phyloP scores from a whole-genome alignment of 1,140 invertebrate species.

The Thereuonema tuberculata region DNA sequence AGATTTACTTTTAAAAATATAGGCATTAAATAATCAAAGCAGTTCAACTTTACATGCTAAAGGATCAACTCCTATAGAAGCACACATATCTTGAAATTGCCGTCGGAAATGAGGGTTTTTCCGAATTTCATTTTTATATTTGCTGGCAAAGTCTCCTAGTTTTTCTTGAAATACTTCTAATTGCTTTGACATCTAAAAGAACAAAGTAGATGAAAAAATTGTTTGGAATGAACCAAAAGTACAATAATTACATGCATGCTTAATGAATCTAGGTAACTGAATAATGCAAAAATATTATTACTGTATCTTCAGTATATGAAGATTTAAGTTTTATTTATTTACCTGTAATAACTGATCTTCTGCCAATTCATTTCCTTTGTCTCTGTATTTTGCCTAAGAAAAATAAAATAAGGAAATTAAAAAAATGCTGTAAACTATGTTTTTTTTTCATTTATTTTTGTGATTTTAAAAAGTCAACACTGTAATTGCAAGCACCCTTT shows the following conservation, averaged over 20 bases:
- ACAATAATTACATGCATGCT: background rate
- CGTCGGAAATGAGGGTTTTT: conserved; percentile 86
- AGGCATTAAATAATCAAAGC: too few species aligned
- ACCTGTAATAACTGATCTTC: conserved; percentile 75
- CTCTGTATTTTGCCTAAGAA: conserved; percentile 73
- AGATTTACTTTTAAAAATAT: too few species aligned
- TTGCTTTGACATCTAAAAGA: conserved; percentile 82
- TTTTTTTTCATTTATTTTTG: background rate
- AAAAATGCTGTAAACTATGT: conserved; percentile 4
- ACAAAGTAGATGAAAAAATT: conserved; percentile 13
- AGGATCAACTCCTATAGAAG: conserved; percentile 96
- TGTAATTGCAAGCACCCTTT: background rate
- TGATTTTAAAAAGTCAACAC: background rate
- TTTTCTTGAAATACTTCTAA: conserved; percentile 84
- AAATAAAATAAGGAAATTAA: background rate
- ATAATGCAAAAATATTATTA: background rate
- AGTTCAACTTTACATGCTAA: conserved; percentile 52
- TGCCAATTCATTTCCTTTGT: conserved; percentile 86
- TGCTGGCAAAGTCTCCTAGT: conserved; percentile 89
- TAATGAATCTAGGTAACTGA: background rate
- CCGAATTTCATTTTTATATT: conserved; percentile 85
- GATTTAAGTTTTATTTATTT: conserved; percentile 1
- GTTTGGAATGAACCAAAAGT: background rate
- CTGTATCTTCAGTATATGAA: background rate
- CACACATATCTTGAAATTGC: conserved; percentile 99